Base-by-base conservation (phyloP, 2,797 vertebrate species). In the Crocidura indochinensis region DNA sequence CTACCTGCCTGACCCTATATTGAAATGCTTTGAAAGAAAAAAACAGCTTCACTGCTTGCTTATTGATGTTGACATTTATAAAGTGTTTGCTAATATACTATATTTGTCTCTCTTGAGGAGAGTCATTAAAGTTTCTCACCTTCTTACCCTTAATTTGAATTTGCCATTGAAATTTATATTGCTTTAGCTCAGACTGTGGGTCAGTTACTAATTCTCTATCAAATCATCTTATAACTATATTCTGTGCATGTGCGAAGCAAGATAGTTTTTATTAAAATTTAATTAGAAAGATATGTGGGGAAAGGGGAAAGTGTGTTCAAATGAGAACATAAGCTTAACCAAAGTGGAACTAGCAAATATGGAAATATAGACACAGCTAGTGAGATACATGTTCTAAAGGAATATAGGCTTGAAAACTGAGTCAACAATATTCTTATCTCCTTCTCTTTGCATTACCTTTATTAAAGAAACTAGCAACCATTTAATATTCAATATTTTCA, bases 81-180 rank as follows among this genome's bases (percentile, higher is more conserved):
- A 27, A 26, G 11, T 10, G 64, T 10, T 65, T 65, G 64, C 26
- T 65, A 27, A 26, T 27, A 10, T 26, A 10, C 64, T 65, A 9
- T 12, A 26, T 26, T 26, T 26, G 64, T 12, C 64, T 65, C 64
- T 65, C 24, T 1, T 65, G 27, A 65, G 26, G 64, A 60, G 4
- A 65, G 27, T 8, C 10, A 65, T 65, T 10, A 65, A 89, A 71
- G 22, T 31, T 78, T 80, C 67, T 91, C 20, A 77, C 11, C 22
- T 62, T 5, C 9, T 88, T 73, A 12, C 10, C 38, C 10, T 47
- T 14, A 92, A 67, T 83, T 83, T 87, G 24, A 8, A 68, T 90
- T 85, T 90, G 9, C 24, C n/a, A 7, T 62, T 94, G 38, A 84
- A 84, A 91, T 85, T n/a, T 91, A 10, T n/a, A 14, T 69, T 87